phyloP scores from a whole-genome alignment of 2,797 vertebrate species.

The Urophycis tenuis region DNA sequence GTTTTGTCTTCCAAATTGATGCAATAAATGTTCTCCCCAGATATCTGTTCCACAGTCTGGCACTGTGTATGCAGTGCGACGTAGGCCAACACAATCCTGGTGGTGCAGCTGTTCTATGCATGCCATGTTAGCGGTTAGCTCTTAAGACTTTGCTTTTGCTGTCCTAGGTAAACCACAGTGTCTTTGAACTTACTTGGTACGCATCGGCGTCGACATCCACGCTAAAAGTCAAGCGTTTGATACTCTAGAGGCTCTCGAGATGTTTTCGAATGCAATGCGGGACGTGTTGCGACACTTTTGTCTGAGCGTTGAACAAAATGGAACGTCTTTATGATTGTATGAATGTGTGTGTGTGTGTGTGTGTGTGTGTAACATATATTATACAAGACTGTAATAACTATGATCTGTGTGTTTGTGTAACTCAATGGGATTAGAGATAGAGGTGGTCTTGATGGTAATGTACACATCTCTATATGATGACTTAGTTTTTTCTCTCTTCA shows the following conservation, averaged over 20 bases:
- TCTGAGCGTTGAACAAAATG: slow-evolving; percentile 25
- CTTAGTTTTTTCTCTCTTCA: background rate
- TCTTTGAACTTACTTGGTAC: slow-evolving; percentile 35
- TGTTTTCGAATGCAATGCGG: slow-evolving; percentile 27
- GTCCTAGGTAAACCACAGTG: slow-evolving; percentile 18
- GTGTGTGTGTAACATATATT: background rate
- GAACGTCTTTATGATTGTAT: slow-evolving; percentile 41
- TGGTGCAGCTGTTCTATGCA: slow-evolving; percentile 70
- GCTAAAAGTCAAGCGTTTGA: slow-evolving; percentile 28
- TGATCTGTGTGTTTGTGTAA: slow-evolving; percentile 51
- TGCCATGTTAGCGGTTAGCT: slow-evolving; percentile 64
- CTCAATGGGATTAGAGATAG: slow-evolving; percentile 52
- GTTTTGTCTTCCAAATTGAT: slow-evolving; percentile 66
- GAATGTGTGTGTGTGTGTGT: slow-evolving; percentile 2
- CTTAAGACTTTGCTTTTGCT: slow-evolving; percentile 41
- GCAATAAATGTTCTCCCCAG: slow-evolving; percentile 44
- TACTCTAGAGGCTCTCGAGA: slow-evolving; percentile 30
- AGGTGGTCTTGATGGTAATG: slow-evolving; percentile 48
- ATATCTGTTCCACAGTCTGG: slow-evolving; percentile 41
- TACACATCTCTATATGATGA: slow-evolving; percentile 23
- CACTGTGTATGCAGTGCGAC: slow-evolving; percentile 55
- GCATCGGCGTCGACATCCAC: slow-evolving; percentile 35
- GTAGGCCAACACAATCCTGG: slow-evolving; percentile 57
- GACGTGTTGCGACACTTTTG: slow-evolving; percentile 3
- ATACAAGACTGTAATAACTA: slow-evolving; percentile 46